Base-by-base conservation (phyloP, 2,888 invertebrate species). In the Yponomeuta plumbellus region DNA sequence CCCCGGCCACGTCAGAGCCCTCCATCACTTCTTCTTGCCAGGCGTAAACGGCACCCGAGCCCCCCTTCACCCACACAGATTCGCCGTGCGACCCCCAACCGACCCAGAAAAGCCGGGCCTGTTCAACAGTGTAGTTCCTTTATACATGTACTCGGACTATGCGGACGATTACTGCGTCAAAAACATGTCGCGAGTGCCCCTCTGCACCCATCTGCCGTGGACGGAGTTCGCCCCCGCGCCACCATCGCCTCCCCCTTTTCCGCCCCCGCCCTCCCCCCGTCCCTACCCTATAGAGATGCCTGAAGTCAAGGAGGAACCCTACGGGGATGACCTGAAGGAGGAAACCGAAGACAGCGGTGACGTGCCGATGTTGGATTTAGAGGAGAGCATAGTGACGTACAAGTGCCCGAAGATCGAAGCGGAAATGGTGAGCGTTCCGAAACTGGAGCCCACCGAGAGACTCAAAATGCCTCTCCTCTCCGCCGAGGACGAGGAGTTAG, bases 11-110 rank as follows among this genome's bases (percentile, higher is more conserved):
- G 91, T 95, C 67, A 84, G 86, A 69, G 87, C 91, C 67, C 82
- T 93, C 67, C 93, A 93, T 78, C 84, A 93, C 77, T 85, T 83
- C 58, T 85, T 79, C 70, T 82, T 93, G 71, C 90, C 92, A 65
- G 93, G 93, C 69, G 84, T 94, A 64, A 94, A 94, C 80, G 94
- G 93, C 71, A 93, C 93, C 68, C 86, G 92, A 22, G 90, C 90
- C 2, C 88, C 87, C 0, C 71, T 83, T 22, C 73, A 77, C 64
- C 86, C 85, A 39, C 87, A 86, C 75, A 78, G 74, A 70, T 84
- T 79, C 84, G 84, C 84, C 77, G 92, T 86, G n/a, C 77, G 90
- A 1, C 73, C 78, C 4, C 81, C 84, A 13, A 71, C 71, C 17
- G 74, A 80, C 69, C 76, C 81, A 23, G 81, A 79, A 17, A 70